A percentile compares a stretch with the other conserved stretches of the same genome.
Evolutionary conservation across 2,888 invertebrate species (phyloP).

Genomic region (Crossocerus cetratus): DNA sequence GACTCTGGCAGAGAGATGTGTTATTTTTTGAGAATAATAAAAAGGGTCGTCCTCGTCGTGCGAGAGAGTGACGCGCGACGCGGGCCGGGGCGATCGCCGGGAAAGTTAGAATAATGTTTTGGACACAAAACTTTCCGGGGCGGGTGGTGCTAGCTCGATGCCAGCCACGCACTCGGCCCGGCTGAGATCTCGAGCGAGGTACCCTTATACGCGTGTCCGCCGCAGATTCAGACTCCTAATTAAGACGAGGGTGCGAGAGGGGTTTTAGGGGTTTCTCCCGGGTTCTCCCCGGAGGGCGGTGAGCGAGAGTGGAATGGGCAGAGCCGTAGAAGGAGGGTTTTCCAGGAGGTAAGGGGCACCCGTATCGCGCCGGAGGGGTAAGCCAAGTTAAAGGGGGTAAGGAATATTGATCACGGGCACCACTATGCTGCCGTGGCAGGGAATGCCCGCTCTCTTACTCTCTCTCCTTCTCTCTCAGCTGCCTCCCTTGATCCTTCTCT

Average conservation of each 20-base stretch:
- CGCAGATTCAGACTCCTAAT: conserved; percentile 91
- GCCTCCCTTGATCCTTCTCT: conserved; percentile 21
- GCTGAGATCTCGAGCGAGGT: conserved; percentile 62
- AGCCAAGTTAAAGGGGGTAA: conserved; percentile 76
- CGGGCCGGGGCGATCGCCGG: conserved; percentile 45
- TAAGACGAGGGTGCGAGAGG: conserved; percentile 84
- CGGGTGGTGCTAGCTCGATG: conserved; percentile 55
- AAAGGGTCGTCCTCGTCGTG: conserved; percentile 55
- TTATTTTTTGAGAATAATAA: conserved; percentile 62
- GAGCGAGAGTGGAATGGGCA: conserved; percentile 48
- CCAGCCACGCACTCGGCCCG: conserved; percentile 44
- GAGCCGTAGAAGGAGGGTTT: conserved; percentile 60
- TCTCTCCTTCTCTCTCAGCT: conserved; percentile 31
- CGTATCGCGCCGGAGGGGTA: conserved; percentile 69
- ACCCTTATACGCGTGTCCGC: conserved; percentile 84
- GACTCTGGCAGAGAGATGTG: conserved; percentile 55
- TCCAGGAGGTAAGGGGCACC: conserved; percentile 65
- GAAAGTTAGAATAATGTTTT: conserved; percentile 76
- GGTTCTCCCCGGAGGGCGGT: conserved; percentile 63
- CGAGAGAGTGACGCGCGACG: conserved; percentile 40
- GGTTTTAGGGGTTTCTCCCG: conserved; percentile 70
- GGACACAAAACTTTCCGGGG: conserved; percentile 72
- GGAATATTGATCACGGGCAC: conserved; percentile 77
- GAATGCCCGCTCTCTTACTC: conserved; percentile 66
- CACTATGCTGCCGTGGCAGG: conserved; percentile 62